Evolutionary conservation across 2,888 invertebrate genomes (phyloP), one percentile per base, ranked within the genome.

Genomic region (Endotricha flammealis): DNA sequence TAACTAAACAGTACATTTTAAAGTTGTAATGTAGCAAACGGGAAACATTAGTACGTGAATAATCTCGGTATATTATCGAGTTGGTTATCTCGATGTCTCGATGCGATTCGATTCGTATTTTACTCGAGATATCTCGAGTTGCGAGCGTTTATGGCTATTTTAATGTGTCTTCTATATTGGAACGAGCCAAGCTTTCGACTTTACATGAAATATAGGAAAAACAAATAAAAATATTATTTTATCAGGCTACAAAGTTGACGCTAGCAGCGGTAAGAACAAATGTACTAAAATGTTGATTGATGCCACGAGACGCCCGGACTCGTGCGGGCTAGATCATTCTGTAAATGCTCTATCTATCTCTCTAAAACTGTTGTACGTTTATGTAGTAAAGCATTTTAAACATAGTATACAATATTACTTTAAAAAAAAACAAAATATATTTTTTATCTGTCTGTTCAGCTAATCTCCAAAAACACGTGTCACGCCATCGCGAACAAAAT

Each of bases 41-140:
- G 44, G 41, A 44, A 42, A 47, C 44, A 47, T 47, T 47, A 47
- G 41, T 39, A 42, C 44, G 40, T 39, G 44, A 47, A 44, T 47
- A 44, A 47, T 47, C 47, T 42, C 32, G 41, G 33, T 36, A 42
- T 42, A 47, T 47, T 42, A 47, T 47, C 47, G 46, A 31, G 24
- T 38, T 30, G 23, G 35, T 34, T 28, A 27, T 34, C 22, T 23
- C 29, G 22, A 35, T 29, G 22, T 35, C 29, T 27, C 12, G 12
- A 27, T 12, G 27, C 12, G 27, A 27, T 27, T 12, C 27, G 20
- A 12, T 27, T 27, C 27, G 27, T 5, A 27, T 27, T 27, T 27
- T 27, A 27, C 12, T 12, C 7, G 22, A 29, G 28, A 34, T 22
- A 12, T 12, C 28, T 20, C 22, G 9, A 10, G 23, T n/a, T 32